A percentile compares a stretch with the other conserved stretches of the same genome.
phyloP scores from a whole-genome alignment of 2,113 vertebrate genomes.

The Cyanoramphus novaezelandiae region DNA sequence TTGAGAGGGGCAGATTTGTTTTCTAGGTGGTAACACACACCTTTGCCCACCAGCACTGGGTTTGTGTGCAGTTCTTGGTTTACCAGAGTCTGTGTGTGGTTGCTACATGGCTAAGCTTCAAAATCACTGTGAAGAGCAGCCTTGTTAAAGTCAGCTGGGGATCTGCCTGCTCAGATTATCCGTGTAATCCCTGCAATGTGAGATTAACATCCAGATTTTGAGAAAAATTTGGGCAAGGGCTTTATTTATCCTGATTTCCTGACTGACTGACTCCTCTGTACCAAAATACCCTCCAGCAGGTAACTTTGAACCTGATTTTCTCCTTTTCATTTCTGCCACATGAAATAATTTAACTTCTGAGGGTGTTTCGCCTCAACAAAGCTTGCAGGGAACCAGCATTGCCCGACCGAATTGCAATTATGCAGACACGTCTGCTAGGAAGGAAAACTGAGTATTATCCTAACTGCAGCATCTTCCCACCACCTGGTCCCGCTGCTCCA shows the following conservation, averaged over 20 bases:
- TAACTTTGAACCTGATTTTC: not conserved
- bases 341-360: not conserved
- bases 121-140: not conserved
- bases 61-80: not conserved
- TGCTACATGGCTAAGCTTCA: not conserved
- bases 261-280: not conserved
- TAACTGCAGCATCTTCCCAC: not conserved
- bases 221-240: not conserved
- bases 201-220: not conserved
- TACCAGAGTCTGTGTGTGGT: not conserved
- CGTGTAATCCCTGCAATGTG: not conserved
- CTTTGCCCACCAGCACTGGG: fast-evolving
- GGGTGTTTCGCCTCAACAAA: not conserved
- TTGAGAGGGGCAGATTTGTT: not conserved
- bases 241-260: not conserved
- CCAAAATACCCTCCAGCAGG: not conserved
- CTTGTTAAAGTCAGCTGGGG: not conserved
- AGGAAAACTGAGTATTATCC: not conserved
- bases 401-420: not conserved
- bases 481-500: not conserved
- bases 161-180: not conserved
- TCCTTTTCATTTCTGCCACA: not conserved
- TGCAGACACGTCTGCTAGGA: not conserved
- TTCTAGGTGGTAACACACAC: not conserved
- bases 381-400: not conserved